A percentile compares a stretch with the other conserved stretches of the same genome.
phyloP scores from a whole-genome alignment of 2,888 invertebrate genomes.

The Agrochola circellaris region DNA sequence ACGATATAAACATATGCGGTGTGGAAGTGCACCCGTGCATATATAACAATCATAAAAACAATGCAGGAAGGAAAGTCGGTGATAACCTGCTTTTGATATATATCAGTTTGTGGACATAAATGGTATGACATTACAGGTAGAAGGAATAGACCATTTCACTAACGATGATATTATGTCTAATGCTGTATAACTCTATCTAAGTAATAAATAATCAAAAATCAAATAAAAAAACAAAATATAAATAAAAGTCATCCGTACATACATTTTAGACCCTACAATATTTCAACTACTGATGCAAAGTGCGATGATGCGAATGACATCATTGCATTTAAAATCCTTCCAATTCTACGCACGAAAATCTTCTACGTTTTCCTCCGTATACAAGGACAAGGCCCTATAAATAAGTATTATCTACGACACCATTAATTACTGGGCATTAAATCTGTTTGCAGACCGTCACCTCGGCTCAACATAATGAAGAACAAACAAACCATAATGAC shows the following conservation, averaged over 20 bases:
- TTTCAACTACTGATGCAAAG: neutral
- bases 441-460: constrained; percentile 65
- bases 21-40: constrained; percentile 55
- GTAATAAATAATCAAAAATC: neutral
- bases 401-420: constrained; percentile 46
- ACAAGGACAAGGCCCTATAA: constrained; percentile 32
- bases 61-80: constrained; percentile 57
- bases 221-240: neutral
- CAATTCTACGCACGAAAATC: constrained; percentile 16
- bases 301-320: neutral
- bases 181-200: neutral
- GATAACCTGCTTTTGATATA: constrained; percentile 37
- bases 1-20: constrained; percentile 38
- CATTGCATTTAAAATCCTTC: neutral
- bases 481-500: constrained; percentile 63
- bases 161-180: neutral
- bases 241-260: neutral
- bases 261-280: no score
- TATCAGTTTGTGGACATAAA: constrained; percentile 25
- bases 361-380: constrained; percentile 4
- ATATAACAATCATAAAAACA: constrained; percentile 50
- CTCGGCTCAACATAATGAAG: constrained; percentile 50
- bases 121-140: constrained; percentile 11
- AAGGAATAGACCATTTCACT: constrained; percentile 7
- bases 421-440: constrained; percentile 59